Evolutionary conservation across 2,888 invertebrate species (phyloP).

Genomic region (Exocentrus adspersus): DNA sequence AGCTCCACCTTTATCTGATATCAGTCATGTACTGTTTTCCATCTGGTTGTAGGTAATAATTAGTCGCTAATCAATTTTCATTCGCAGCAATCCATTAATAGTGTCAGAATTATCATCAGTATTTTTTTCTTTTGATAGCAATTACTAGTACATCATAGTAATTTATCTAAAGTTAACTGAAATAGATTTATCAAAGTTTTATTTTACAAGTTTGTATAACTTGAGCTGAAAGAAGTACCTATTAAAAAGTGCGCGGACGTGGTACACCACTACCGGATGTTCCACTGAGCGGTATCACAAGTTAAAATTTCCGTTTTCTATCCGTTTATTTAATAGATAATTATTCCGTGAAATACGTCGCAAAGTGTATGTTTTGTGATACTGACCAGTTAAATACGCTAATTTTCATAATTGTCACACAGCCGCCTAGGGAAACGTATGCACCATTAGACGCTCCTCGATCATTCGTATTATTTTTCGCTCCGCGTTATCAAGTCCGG

Average conservation of each 20-base stretch:
- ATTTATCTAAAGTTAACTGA: no score
- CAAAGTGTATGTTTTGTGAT: conserved; percentile 10
- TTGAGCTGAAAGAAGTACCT: conserved; percentile 27
- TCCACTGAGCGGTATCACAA: conserved; percentile 32
- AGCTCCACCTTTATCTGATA: background rate
- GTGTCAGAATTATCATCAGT: background rate
- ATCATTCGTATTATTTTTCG: conserved; percentile 9
- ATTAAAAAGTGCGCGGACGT: conserved; percentile 32
- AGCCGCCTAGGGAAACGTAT: conserved; percentile 27
- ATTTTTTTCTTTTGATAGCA: no score
- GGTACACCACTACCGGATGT: conserved; percentile 43
- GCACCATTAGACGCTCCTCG: conserved; percentile 6
- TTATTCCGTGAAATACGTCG: conserved; percentile 9
- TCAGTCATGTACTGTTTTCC: background rate
- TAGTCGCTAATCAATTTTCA: conserved; percentile 1
- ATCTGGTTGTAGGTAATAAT: background rate
- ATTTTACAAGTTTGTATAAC: background rate
- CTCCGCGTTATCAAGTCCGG: background rate
- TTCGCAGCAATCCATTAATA: background rate
- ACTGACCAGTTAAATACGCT: conserved; percentile 22
- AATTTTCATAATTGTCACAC: conserved; percentile 29
- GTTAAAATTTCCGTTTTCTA: conserved; percentile 35
- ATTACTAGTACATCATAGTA: no score
- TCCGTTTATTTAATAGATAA: conserved; percentile 6
- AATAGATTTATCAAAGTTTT: no score